Percentiles rank a stretch among this genome's conserved stretches.
Conservation (phyloP, 2,888 invertebrate species). For the Sminthurides aquaticus region DNA sequence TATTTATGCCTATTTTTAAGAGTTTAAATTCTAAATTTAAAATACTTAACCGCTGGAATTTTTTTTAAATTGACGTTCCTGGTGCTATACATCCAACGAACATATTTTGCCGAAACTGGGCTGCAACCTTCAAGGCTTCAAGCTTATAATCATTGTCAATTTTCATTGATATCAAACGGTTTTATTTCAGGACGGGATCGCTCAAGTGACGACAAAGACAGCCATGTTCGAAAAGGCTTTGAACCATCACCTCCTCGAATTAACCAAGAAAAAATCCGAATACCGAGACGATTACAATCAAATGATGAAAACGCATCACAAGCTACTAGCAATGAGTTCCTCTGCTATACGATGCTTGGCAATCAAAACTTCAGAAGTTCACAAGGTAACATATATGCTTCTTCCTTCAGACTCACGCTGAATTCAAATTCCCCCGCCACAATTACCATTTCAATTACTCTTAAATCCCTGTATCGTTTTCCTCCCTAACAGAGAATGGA, state of each 20-base stretch:
- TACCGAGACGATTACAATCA: constrained; percentile 25
- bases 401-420: too few species aligned
- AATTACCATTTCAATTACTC: too few species aligned
- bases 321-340: constrained; percentile 19
- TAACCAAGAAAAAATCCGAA: constrained; percentile 24
- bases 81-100: too few species aligned
- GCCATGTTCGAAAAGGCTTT: constrained; percentile 24
- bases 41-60: too few species aligned
- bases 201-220: constrained; percentile 17
- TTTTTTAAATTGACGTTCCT: too few species aligned
- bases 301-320: constrained; percentile 26
- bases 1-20: too few species aligned
- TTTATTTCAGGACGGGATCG: constrained; percentile 24
- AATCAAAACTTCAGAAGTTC: constrained; percentile 21
- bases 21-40: too few species aligned
- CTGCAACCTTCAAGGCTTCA: too few species aligned
- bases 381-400: constrained; percentile 25
- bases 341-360: constrained; percentile 32
- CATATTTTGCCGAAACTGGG: too few species aligned
- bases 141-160: too few species aligned
- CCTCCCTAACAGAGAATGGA: constrained; percentile 22
- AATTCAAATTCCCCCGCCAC: too few species aligned
- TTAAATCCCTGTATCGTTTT: not conserved
- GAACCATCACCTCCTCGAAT: constrained; percentile 17
- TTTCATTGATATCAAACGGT: too few species aligned